Conservation (phyloP, 2,888 invertebrate genomes). For the Andrena bicolor region DNA sequence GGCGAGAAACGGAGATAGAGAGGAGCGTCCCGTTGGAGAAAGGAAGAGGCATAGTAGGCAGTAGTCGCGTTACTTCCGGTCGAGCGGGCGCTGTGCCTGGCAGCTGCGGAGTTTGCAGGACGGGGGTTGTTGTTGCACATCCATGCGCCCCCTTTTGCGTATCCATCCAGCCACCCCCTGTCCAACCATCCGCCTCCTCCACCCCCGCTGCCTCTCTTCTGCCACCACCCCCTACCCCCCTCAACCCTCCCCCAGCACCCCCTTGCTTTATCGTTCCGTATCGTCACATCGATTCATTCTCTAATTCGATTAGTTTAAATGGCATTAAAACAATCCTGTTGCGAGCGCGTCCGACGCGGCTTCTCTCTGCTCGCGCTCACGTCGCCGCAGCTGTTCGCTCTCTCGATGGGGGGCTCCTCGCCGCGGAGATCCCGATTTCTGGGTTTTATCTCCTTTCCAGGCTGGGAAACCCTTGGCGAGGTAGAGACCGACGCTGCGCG, state of each 20-base stretch:
- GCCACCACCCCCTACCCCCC: constrained; percentile 46
- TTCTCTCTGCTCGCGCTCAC: constrained; percentile 37
- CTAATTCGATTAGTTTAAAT: constrained; percentile 88
- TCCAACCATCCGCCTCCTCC: constrained; percentile 67
- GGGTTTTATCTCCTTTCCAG: constrained; percentile 15
- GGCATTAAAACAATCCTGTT: constrained; percentile 88
- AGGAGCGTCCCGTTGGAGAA: constrained; percentile 58
- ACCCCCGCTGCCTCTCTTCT: constrained; percentile 43
- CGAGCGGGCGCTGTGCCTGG: constrained; percentile 84
- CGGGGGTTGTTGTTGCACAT: constrained; percentile 78
- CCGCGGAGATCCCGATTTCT: constrained; percentile 30
- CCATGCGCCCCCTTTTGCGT: constrained; percentile 80
- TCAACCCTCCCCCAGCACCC: constrained; percentile 45
- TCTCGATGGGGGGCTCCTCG: constrained; percentile 44
- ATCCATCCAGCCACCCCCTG: constrained; percentile 70
- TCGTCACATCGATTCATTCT: constrained; percentile 83
- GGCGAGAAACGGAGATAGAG: constrained; percentile 15
- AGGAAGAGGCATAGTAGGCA: constrained; percentile 83
- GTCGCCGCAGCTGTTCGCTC: constrained; percentile 73
- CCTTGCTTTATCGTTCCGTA: constrained; percentile 77
- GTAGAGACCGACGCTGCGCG: no score
- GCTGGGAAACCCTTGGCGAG: no score
- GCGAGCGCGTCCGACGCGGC: constrained; percentile 81
- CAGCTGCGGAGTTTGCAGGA: constrained; percentile 84
- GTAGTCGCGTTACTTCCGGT: constrained; percentile 85